phyloP scores from a whole-genome alignment of 2,797 vertebrate genomes.

The Pelochelys cantorii region DNA sequence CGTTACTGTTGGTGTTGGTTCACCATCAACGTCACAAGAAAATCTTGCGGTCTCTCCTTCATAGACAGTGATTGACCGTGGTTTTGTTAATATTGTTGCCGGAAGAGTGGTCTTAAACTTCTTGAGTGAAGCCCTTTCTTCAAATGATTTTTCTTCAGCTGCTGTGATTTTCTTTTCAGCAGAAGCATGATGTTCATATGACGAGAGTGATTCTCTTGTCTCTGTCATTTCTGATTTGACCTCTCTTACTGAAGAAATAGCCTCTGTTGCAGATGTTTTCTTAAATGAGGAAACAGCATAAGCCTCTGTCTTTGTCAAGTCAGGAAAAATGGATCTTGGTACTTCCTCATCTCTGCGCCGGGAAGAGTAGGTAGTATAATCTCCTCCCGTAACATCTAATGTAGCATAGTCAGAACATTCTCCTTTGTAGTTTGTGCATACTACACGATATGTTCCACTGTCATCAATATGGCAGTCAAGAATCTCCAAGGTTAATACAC shows the following conservation, averaged over 20 bases:
- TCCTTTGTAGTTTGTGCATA: constrained; percentile 93
- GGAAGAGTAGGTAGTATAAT: constrained; percentile 89
- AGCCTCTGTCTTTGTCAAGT: constrained; percentile 90
- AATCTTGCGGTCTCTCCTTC: constrained; percentile 92
- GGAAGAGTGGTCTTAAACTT: constrained; percentile 87
- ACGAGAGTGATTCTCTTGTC: constrained; percentile 85
- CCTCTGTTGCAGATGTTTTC: constrained; percentile 89
- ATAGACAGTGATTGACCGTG: constrained; percentile 90
- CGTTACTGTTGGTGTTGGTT: constrained; percentile 89
- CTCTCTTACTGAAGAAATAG: constrained; percentile 89
- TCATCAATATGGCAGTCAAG: constrained; percentile 92
- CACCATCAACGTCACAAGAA: constrained; percentile 92
- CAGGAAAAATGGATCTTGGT: constrained; percentile 87
- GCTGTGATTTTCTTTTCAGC: constrained; percentile 85
- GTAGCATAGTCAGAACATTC: constrained; percentile 97
- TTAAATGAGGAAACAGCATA: constrained; percentile 92
- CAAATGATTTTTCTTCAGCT: constrained; percentile 81
- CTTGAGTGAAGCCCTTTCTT: constrained; percentile 82
- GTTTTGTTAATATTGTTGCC: constrained; percentile 91
- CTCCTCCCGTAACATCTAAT: constrained; percentile 91
- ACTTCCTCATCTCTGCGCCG: constrained; percentile 91
- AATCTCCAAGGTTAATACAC: constrained; percentile 94
- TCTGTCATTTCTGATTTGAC: constrained; percentile 89
- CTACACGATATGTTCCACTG: constrained; percentile 93
- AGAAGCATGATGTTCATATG: constrained; percentile 85